phyloP scores from a whole-genome alignment of 2,113 vertebrate species.

The Actinemys pallida region DNA sequence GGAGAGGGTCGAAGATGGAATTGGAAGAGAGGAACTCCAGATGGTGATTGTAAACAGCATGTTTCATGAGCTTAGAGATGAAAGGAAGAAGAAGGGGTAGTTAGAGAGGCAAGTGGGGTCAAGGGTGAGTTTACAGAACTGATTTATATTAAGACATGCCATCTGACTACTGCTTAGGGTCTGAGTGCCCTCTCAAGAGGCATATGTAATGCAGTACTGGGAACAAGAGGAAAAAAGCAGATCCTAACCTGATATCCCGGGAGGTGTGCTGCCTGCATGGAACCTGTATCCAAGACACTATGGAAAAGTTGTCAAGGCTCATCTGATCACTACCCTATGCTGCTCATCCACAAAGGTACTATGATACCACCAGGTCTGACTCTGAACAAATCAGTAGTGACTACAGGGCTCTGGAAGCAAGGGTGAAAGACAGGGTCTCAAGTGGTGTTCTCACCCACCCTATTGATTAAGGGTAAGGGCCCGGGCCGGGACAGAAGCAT shows the following conservation, averaged over 20 bases:
- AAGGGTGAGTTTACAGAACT: background rate
- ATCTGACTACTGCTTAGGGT: background rate
- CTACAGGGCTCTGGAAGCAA: background rate
- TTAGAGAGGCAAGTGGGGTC: background rate
- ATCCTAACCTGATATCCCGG: background rate
- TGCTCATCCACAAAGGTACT: background rate
- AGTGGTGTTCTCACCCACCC: background rate
- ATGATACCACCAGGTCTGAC: background rate
- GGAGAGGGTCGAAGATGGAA: background rate
- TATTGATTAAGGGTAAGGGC: background rate
- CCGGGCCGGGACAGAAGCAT: background rate
- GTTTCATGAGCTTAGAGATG: background rate
- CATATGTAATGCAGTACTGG: background rate
- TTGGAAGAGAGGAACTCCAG: conserved; percentile 2
- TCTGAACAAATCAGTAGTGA: background rate
- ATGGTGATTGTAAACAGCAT: background rate
- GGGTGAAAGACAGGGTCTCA: background rate
- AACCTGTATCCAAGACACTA: background rate
- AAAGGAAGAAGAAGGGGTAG: background rate
- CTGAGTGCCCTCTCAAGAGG: background rate
- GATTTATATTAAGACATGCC: background rate
- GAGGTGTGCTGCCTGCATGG: background rate
- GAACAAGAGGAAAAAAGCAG: background rate
- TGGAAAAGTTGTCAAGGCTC: background rate
- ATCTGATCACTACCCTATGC: background rate